A percentile compares a stretch with the other conserved stretches of the same genome.
Evolutionary conservation across 1,140 invertebrate species (phyloP).

Genomic region (Linepithema humile): DNA sequence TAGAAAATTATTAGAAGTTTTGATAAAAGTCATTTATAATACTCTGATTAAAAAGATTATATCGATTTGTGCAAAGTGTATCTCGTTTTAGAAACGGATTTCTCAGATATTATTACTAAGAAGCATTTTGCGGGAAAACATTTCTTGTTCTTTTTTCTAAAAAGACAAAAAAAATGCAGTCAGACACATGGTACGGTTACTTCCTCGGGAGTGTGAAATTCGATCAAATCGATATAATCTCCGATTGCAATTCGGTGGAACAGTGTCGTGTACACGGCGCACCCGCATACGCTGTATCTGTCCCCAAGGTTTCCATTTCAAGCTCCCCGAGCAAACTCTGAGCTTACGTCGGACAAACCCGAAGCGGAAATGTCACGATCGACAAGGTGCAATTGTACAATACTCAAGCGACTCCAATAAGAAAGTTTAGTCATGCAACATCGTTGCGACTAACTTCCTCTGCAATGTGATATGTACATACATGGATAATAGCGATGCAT

Average conservation of each 20-base stretch:
- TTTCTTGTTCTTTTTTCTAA: not conserved
- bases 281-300: not conserved
- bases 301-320: constrained; percentile 52
- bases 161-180: constrained; percentile 8
- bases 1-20: constrained; percentile 2
- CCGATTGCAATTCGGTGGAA: constrained; percentile 43
- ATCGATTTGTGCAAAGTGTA: constrained; percentile 13
- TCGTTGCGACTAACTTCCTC: constrained; percentile 7
- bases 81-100: not conserved
- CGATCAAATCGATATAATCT: constrained; percentile 53
- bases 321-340: not conserved
- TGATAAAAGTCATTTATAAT: not conserved
- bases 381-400: constrained; percentile 29
- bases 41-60: not conserved
- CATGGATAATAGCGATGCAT: not conserved
- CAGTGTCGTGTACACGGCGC: not conserved
- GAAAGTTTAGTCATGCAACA: constrained; percentile 28
- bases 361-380: constrained; percentile 29
- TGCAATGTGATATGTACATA: not conserved
- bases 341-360: constrained; percentile 39
- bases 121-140: not conserved
- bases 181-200: not conserved
- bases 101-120: not conserved
- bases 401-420: constrained; percentile 30
- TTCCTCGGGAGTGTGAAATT: constrained; percentile 30